Percentiles rank a stretch among this genome's conserved stretches.
These are phyloP conservation scores for Drosophila rhopaloa DNA, from an alignment of 1,140 invertebrate species.

Conservation along the genomic window DNA sequence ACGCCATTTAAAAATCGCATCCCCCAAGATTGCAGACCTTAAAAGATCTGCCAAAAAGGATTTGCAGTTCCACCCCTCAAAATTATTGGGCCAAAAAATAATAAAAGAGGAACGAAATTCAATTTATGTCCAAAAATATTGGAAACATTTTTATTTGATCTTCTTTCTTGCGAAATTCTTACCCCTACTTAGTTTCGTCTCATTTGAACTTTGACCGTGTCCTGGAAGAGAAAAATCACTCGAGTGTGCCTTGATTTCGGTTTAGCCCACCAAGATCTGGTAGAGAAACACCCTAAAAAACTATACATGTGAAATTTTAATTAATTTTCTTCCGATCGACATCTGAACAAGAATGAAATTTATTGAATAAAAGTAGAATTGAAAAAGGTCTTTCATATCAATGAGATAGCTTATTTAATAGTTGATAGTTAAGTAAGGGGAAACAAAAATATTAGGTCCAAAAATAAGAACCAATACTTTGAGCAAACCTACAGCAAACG, in stretches of 20 bases:
- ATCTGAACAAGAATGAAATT: constrained; percentile 17
- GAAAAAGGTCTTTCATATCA: constrained; percentile 26
- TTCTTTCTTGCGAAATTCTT: constrained; percentile 45
- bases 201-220: constrained; percentile 61
- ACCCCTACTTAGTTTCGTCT: constrained; percentile 35
- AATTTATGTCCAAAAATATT: constrained; percentile 51
- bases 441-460: neutral
- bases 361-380: constrained; percentile 8
- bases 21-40: constrained; percentile 17
- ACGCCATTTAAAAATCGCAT: constrained; percentile 67
- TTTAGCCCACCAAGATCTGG: constrained; percentile 18
- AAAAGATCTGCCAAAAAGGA: constrained; percentile 20
- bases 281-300: constrained; percentile 51
- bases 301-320: constrained; percentile 55
- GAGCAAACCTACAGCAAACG: neutral
- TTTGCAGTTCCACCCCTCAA: constrained; percentile 42
- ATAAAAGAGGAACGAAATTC: constrained; percentile 32
- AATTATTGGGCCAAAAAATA: constrained; percentile 29
- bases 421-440: neutral
- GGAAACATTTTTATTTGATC: constrained; percentile 63
- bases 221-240: constrained; percentile 58
- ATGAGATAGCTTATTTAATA: neutral
- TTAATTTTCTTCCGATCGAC: constrained; percentile 39
- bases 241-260: constrained; percentile 47
- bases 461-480: neutral